phyloP scores from a whole-genome alignment of 2,888 invertebrate genomes.

The Amiota minor region DNA sequence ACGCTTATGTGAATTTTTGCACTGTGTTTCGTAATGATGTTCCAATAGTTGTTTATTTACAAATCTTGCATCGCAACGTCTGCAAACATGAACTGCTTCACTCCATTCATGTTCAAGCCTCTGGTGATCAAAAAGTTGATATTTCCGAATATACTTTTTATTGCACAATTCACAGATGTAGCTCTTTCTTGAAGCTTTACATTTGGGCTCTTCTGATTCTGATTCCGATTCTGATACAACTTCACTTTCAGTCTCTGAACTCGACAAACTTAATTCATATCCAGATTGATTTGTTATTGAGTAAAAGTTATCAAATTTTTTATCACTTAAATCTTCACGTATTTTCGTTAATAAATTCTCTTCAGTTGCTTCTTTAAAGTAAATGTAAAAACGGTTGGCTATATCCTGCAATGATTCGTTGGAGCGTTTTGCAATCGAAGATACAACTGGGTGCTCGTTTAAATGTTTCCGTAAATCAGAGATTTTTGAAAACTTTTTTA shows the following conservation, averaged over 20 bases:
- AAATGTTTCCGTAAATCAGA: too few relatives aligned
- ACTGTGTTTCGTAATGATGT: constrained; percentile 73
- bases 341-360: constrained; percentile 55
- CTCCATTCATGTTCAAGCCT: constrained; percentile 60
- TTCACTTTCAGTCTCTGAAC: too few relatives aligned
- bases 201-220: not conserved
- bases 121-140: constrained; percentile 51
- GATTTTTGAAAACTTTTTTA: too few relatives aligned
- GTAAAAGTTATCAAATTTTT: too few relatives aligned
- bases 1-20: constrained; percentile 49
- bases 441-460: too few relatives aligned
- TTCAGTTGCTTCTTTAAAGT: constrained; percentile 50
- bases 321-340: too few relatives aligned
- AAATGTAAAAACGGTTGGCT: constrained; percentile 64
- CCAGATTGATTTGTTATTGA: too few relatives aligned
- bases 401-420: constrained; percentile 44
- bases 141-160: constrained; percentile 45
- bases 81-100: constrained; percentile 74
- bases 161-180: constrained; percentile 47
- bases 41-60: constrained; percentile 73
- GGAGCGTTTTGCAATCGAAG: too few relatives aligned
- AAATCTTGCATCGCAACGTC: constrained; percentile 74
- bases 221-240: constrained; percentile 43
- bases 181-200: not conserved
- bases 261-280: too few relatives aligned